Conservation (phyloP, 2,797 vertebrate genomes). For the Tolypeutes matacus region DNA sequence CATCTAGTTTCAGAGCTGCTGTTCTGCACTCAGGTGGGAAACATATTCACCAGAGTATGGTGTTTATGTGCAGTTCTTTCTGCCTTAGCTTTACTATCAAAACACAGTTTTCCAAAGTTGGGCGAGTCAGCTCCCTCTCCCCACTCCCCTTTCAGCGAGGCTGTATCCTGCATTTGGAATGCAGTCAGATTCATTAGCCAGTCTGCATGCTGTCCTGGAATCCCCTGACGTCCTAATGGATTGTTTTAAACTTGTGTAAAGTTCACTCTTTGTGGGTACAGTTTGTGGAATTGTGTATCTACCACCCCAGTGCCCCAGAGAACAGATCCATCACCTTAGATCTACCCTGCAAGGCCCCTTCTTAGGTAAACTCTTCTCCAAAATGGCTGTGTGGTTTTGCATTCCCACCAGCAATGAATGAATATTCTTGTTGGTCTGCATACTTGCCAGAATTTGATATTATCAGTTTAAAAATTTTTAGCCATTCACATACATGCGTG, state of each 20-base stretch:
- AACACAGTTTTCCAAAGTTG: neutral
- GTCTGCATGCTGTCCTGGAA: neutral
- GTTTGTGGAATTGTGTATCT: neutral
- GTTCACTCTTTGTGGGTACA: neutral
- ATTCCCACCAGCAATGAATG: neutral
- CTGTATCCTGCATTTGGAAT: neutral
- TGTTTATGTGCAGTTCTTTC: neutral
- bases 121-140: neutral
- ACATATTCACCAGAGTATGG: neutral
- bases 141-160: neutral
- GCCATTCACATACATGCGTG: neutral
- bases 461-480: neutral
- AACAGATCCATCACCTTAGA: neutral
- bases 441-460: neutral
- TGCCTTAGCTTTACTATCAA: neutral
- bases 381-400: neutral
- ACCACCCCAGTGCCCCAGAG: accelerated
- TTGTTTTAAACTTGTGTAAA: neutral
- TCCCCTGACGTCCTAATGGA: neutral
- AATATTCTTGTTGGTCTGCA: neutral
- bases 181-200: neutral
- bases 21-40: neutral
- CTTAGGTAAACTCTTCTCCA: neutral
- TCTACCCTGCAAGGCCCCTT: too few relatives aligned
- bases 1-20: neutral